A percentile compares a stretch with the other conserved stretches of the same genome.
These are phyloP conservation scores for Hartigia nigra DNA, from an alignment of 2,888 invertebrate genomes.

Conservation along the genomic window DNA sequence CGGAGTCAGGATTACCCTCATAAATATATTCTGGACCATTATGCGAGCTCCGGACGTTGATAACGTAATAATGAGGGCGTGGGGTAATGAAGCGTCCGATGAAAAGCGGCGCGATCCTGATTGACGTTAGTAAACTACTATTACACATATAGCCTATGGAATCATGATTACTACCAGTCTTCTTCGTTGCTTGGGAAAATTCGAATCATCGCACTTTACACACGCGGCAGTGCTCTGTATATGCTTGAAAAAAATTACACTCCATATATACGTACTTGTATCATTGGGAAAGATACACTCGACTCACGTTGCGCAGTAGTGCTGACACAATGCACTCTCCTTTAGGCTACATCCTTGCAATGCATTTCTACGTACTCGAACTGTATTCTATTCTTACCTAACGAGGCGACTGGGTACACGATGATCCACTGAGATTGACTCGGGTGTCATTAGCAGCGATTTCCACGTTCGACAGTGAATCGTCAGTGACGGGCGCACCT, in stretches of 20 bases:
- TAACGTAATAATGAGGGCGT: slow-evolving; percentile 61
- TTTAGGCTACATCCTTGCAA: neutral
- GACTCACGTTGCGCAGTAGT: neutral
- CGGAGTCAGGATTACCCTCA: slow-evolving; percentile 48
- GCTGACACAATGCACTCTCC: neutral
- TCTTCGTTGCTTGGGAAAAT: neutral
- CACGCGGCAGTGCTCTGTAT: neutral
- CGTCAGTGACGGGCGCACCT: neutral
- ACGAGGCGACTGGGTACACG: slow-evolving; percentile 34
- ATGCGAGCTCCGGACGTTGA: slow-evolving; percentile 53
- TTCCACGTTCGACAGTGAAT: slow-evolving; percentile 18
- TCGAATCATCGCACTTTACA: neutral
- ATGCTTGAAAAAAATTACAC: too few relatives aligned
- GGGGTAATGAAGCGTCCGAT: slow-evolving; percentile 53
- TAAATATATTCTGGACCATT: slow-evolving; percentile 54
- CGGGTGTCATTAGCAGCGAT: slow-evolving; percentile 44
- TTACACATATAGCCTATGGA: neutral
- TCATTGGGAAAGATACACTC: neutral
- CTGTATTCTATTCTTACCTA: slow-evolving; percentile 24
- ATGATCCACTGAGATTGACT: slow-evolving; percentile 47
- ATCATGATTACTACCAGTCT: neutral
- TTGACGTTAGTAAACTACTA: slow-evolving; percentile 32
- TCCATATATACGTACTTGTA: too few relatives aligned
- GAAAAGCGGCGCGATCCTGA: slow-evolving; percentile 48
- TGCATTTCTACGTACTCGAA: neutral